phyloP scores from a whole-genome alignment of 2,797 vertebrate species.

The Coilia nasus region DNA sequence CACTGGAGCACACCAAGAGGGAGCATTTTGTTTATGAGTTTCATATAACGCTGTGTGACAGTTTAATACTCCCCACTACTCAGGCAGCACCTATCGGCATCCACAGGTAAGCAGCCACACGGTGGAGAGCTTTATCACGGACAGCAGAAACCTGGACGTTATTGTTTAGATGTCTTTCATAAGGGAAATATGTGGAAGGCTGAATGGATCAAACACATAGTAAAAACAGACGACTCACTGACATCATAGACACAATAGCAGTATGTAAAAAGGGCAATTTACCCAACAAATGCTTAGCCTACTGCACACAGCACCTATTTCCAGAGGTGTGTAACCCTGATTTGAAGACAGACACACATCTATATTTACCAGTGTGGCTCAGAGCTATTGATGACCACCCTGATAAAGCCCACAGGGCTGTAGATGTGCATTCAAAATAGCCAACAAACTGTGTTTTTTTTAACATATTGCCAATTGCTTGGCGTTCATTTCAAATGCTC shows the following conservation, averaged over 20 bases:
- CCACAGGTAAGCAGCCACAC: not conserved
- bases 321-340: too few relatives aligned
- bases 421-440: too few relatives aligned
- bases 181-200: not conserved
- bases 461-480: too few relatives aligned
- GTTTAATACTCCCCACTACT: not conserved
- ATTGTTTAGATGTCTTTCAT: not conserved
- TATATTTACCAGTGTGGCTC: too few relatives aligned
- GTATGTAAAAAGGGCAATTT: not conserved
- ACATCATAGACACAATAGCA: not conserved
- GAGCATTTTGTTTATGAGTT: not conserved
- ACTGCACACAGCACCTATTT: too few relatives aligned
- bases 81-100: not conserved
- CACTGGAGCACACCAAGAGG: not conserved
- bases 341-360: too few relatives aligned
- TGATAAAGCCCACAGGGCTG: too few relatives aligned
- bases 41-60: not conserved
- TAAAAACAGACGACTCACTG: not conserved
- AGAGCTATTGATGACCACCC: too few relatives aligned
- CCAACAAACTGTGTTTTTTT: too few relatives aligned
- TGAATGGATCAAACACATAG: not conserved
- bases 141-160: not conserved
- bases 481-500: too few relatives aligned
- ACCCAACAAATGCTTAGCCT: too few relatives aligned
- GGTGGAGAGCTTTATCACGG: not conserved